Evolutionary conservation across 2,888 invertebrate genomes (phyloP), one percentile per base, ranked within the genome.

Genomic region (Cheilosia pagana): DNA sequence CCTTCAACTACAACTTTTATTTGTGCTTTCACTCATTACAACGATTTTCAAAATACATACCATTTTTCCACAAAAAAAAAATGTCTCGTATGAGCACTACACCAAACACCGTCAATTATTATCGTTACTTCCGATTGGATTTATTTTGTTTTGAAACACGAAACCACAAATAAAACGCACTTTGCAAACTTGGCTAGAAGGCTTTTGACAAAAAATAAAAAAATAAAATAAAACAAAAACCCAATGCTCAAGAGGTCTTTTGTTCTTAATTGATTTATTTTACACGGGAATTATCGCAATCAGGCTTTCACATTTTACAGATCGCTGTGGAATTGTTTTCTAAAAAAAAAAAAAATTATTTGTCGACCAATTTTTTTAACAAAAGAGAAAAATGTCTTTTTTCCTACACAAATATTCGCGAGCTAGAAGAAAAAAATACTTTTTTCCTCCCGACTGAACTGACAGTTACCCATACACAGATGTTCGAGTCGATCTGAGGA

Each of bases 391-490:
- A 41, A 70, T 48, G 4, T 23, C 3, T 21, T 23, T 23, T 75
- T 63, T 57, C 50, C 23, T 60, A 55, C 28, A 55, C 25, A 62
- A 31, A 72, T 71, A 68, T 72, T 77, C 62, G 60, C 67, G 50
- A 72, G 35, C 21, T 59, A 16, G 43, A 53, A 25, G 45, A 50
- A 77, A 63, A 31, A 52, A 52, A 35, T 45, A 23, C 35, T 45
- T 67, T 71, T 67, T 82, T 48, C 55, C 48, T 39, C 16, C 14
- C 19, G 2, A 45, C 39, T 12, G 31, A 7, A 55, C 23, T 82
- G 82, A 82, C 82, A 82, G 82, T 57, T 77, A 7, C 39, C 48
- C 71, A 72, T 25, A 45, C 35, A 67, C 78, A 77, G 72, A 77
- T 82, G 82, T 67, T 77, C 21, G 60, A 50, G 50, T 43, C 43